These are phyloP conservation scores for Pangasianodon hypophthalmus DNA, from an alignment of 2,113 vertebrate genomes.

Conservation along the genomic window DNA sequence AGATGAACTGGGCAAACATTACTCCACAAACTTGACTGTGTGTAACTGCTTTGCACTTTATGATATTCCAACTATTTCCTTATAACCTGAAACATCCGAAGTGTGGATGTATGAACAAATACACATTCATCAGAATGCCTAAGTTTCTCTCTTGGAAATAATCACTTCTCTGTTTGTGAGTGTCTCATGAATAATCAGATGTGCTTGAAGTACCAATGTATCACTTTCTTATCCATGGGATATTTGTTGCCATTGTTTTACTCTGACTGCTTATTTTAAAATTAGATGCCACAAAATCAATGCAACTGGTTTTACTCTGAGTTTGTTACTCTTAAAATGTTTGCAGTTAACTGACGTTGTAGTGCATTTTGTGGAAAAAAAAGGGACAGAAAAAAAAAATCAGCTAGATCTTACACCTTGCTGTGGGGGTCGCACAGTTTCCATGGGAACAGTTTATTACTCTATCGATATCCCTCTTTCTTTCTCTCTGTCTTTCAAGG, in stretches of 20 bases:
- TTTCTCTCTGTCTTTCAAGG: conserved; percentile 9
- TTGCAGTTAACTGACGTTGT: background rate
- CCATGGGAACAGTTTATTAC: conserved; percentile 41
- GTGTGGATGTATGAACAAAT: background rate
- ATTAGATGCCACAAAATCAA: background rate
- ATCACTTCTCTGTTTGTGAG: background rate
- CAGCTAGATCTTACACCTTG: conserved; percentile 22
- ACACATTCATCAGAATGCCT: background rate
- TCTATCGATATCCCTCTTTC: conserved; percentile 10
- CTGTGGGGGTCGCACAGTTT: conserved; percentile 28
- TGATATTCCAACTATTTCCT: background rate
- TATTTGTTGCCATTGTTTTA: background rate
- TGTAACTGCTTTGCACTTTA: background rate
- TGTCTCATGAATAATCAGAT: background rate
- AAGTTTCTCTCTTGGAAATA: background rate
- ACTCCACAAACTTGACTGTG: background rate
- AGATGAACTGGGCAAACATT: background rate
- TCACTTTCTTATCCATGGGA: background rate
- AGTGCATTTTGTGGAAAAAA: background rate
- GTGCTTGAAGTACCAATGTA: background rate
- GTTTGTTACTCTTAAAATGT: background rate
- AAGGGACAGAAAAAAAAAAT: background rate
- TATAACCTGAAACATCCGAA: background rate
- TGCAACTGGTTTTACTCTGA: background rate
- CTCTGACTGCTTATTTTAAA: background rate